Percentiles rank a stretch among this genome's conserved stretches.
phyloP scores from a whole-genome alignment of 2,113 vertebrate genomes.

The Taurulus bubalis region DNA sequence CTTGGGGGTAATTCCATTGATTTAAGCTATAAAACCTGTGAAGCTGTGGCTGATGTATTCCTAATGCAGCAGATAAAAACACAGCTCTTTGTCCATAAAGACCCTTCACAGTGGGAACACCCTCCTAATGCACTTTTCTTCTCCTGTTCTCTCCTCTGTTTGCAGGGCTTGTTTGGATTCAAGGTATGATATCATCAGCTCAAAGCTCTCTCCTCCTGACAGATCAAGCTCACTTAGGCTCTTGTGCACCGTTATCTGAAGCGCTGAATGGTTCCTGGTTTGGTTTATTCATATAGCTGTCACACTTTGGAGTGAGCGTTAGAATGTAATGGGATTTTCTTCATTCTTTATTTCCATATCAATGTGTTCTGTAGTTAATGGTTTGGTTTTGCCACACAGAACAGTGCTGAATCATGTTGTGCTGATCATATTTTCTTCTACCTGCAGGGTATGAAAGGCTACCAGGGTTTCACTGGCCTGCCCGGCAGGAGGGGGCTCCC shows the following conservation, averaged over 20 bases:
- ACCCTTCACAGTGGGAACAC: conserved; percentile 19
- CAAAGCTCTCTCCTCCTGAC: conserved; percentile 7
- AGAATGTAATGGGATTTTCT: conserved; percentile 16
- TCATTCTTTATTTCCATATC: conserved; percentile 3
- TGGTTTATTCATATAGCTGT: conserved; percentile 26
- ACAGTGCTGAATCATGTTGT: background rate
- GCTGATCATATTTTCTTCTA: conserved; percentile 17
- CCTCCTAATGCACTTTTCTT: conserved; percentile 43
- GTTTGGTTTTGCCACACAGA: background rate
- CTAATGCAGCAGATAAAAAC: conserved; percentile 47
- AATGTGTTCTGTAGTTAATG: background rate
- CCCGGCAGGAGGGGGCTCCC: conserved; percentile 82
- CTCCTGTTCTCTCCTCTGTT: conserved; percentile 49
- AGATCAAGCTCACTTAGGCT: conserved; percentile 29
- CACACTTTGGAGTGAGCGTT: background rate
- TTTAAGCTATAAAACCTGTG: conserved; percentile 22
- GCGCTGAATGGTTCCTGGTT: background rate
- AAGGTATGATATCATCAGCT: conserved; percentile 80
- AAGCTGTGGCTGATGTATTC: conserved; percentile 23
- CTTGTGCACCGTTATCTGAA: conserved; percentile 24
- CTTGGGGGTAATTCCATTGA: conserved; percentile 4
- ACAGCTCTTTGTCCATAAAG: conserved; percentile 26
- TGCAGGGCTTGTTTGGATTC: conserved; percentile 86
- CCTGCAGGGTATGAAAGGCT: conserved; percentile 88
- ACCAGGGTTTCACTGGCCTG: conserved; percentile 83